Base-by-base conservation (phyloP, 2,797 vertebrate genomes). In the Bucorvus abyssinicus region DNA sequence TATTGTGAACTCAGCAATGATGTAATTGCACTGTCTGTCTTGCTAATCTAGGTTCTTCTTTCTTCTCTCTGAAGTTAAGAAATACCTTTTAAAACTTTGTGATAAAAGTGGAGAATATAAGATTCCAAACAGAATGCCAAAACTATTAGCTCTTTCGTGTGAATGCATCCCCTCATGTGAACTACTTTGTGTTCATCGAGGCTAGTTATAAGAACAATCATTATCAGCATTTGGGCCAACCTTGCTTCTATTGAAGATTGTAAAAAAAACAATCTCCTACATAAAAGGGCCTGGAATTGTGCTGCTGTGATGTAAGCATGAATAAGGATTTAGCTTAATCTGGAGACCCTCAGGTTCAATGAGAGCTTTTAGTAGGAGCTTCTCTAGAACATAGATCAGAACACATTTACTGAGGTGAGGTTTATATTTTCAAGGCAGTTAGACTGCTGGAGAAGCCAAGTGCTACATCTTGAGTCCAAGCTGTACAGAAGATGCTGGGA, bases 1-100 rank as follows among this genome's bases (percentile, higher is more conserved):
- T 68, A 76, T 76, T 93, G 63, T 89, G 88, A 88, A 32, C 44
- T 87, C 74, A 42, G 80, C 47, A 90, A 22, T 84, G 70, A 84
- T 84, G 77, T n/a, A 73, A 69, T 65, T 44, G 47, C 5, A 15
- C 47, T 64, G 42, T 74, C 47, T 64, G 42, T 74, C 60, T 73
- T 90, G 74, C 26, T 87, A 79, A 79, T 79, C n/a, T 30, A 40
- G 34, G 8, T 40, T 30, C 40, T 40, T 44, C 73, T 42, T 63
- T 19, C 8, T 47, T 52, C 26, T 61, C 45, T 78, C 40, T 70
- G 1, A 86, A 67, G 38, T 57, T 88, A 71, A 88, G 71, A 84
- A 93, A 71, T 32, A 29, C 21, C 21, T 84, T 80, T 61, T 7
- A 65, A 86, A 94, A 73, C 15, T 81, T 88, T 56, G 29, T 29